Evolutionary conservation across 1,140 invertebrate species (phyloP).

Genomic region (Drosophila insularis): DNA sequence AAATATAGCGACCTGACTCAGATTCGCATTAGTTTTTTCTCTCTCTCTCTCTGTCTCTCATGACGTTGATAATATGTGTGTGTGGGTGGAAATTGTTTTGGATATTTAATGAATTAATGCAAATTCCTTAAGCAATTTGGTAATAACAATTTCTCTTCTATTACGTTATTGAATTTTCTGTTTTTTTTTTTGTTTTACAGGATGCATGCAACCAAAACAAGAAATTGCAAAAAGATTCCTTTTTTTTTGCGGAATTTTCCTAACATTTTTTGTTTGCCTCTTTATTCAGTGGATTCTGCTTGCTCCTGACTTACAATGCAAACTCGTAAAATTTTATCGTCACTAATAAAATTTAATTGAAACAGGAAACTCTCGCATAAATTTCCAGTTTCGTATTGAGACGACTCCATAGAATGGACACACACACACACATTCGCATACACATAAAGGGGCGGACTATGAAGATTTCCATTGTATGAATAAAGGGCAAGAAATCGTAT

Average conservation of each 20-base stretch:
- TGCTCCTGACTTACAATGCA: constrained; percentile 55
- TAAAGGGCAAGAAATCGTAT: constrained; percentile 31
- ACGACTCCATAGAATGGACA: constrained; percentile 27
- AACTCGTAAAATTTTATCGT: constrained; percentile 75
- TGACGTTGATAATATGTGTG: constrained; percentile 36
- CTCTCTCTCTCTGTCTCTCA: constrained; percentile 24
- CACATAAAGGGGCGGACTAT: constrained; percentile 30
- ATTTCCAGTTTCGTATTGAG: constrained; percentile 54
- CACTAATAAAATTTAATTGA: constrained; percentile 79
- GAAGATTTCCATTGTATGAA: constrained; percentile 38
- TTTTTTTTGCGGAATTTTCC: constrained; percentile 53
- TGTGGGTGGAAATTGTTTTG: constrained; percentile 27
- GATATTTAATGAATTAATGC: constrained; percentile 50
- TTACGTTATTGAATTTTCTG: background rate
- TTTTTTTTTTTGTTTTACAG: constrained; percentile 26
- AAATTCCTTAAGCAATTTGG: constrained; percentile 45
- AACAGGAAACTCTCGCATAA: constrained; percentile 80
- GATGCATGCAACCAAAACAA: constrained; percentile 1
- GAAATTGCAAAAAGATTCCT: constrained; percentile 31
- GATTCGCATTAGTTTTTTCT: constrained; percentile 7
- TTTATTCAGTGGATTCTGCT: constrained; percentile 10
- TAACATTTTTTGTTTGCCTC: constrained; percentile 55
- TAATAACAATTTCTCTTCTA: constrained; percentile 18
- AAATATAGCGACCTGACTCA: constrained; percentile 44
- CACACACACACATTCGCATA: no score